Base-by-base conservation (phyloP, 1,140 invertebrate genomes). In the Cylas formicarius region DNA sequence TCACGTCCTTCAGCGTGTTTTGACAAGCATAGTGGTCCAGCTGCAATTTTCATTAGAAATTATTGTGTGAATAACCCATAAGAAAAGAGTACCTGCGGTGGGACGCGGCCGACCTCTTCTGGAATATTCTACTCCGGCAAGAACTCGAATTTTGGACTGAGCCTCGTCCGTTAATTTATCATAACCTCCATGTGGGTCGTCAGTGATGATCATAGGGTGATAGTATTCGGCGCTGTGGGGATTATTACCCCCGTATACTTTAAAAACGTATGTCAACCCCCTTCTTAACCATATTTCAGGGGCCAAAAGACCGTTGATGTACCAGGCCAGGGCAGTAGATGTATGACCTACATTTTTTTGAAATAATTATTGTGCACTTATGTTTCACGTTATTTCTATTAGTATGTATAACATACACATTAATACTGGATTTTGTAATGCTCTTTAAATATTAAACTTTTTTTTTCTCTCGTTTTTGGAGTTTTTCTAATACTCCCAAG, bases 121-220 rank as follows among this genome's bases (percentile, higher is more conserved):
- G 1, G 86, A 87, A 58, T 82, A 85, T 52, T 89, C 84, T 1
- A 90, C 84, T 7, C 90, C 89, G 17, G 87, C 87, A 20, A 92
- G 68, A n/a, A 92, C 84, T 38, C 83, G 70, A 42, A 87, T 76
- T 52, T 76, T 74, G 32, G 75, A 77, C 61, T 85, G 80, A 20
- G 82, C 80, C 3, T 72, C 74, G 59, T 86, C 84, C 11, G 72
- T 75, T 1, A 87, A 68, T 21, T 79, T 72, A 56, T 86, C 84
- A 44, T 82, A 86, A 0, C 87, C 89, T 27, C 89, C 89, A 51
- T 81, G 76, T 1, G 82, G 77, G 60, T 91, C 88, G 58, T 87
- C 82, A 2, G 90, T 91, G 43, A 97, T 86, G 31, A 96, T 89
- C 22, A 97, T 70, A 5, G 92, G 92, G 73, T 97, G 91, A 68